These are phyloP conservation scores for Lepeophtheirus salmonis DNA, from an alignment of 1,140 invertebrate species.

Conservation along the genomic window DNA sequence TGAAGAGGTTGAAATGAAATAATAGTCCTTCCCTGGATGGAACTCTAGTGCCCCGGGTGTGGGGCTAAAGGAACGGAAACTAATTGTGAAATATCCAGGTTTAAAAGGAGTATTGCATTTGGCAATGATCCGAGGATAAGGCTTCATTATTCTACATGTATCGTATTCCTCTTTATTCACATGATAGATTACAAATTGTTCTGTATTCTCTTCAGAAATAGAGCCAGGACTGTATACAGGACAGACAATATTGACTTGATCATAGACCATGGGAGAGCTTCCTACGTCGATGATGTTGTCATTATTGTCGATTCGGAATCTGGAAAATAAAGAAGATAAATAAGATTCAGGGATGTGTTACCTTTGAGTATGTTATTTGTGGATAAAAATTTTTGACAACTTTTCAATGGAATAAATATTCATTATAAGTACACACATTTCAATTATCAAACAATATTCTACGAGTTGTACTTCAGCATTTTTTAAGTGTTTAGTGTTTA, in stretches of 20 bases:
- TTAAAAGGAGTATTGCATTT: conserved; percentile 86
- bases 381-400: no score
- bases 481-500: no score
- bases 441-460: no score
- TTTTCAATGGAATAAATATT: no score
- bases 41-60: conserved; percentile 84
- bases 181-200: conserved; percentile 8
- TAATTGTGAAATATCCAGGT: conserved; percentile 87
- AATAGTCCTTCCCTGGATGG: conserved; percentile 80
- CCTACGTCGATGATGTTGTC: conserved; percentile 92
- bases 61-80: conserved; percentile 82
- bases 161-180: conserved; percentile 80
- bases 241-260: conserved; percentile 88
- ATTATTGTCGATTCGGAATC: conserved; percentile 91
- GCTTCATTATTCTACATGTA: conserved; percentile 81
- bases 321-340: conserved; percentile 30
- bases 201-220: conserved; percentile 39
- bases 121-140: conserved; percentile 74
- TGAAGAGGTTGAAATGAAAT: conserved; percentile 81
- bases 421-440: no score
- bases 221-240: conserved; percentile 52
- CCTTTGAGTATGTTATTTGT: no score
- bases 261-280: conserved; percentile 78
- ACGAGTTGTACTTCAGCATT: no score
- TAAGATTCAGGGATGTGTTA: no score